Base-by-base conservation (phyloP, 2,888 invertebrate species). In the Lapara coniferarum region DNA sequence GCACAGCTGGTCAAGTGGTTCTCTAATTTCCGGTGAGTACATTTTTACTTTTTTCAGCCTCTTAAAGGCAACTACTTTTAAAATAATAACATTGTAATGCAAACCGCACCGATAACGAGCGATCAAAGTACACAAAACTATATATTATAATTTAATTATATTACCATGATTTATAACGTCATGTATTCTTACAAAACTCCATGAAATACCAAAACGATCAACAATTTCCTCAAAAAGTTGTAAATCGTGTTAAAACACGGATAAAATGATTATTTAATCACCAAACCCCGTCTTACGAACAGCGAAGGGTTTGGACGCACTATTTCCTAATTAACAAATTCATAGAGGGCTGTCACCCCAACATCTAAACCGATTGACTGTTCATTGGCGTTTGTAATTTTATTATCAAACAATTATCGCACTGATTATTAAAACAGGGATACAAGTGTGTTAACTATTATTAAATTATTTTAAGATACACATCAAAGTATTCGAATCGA, bases 1-100 rank as follows among this genome's bases (percentile, higher is more conserved):
- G 99, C 99, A 87, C 99, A 99, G 95, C 97, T 99, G 91, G 99
- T 99, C 95, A 99, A 99, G 94, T 99, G 99, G 99, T 99, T 99
- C 97, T 99, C 99, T 88, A 99, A 99, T 93, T 99, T 99, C 95
- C 97, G 99, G 99, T 99, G 91, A 96, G 97, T 95, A 53, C 51
- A 68, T 75, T 71, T 56, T 66, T 57, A 49, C n/a, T 66, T 58
- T 44, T 59, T 59, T 7, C 16, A 58, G 0, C 5, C 25, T 30
- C 30, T 57, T 16, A 16, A 57, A 25, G 25, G 25, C 25, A 25
- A 12, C 57, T 12, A 19, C 14, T 37, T 25, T 37, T 7, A 37
- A 7, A 37, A 8, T 37, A 37, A 7, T 37, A 37, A 37, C 8
- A 37, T 37, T 8, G 37, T 37, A 37, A 37, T 8, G 8, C 10